Evolutionary conservation across 2,888 invertebrate species (phyloP), one percentile per base, ranked within the genome.

Genomic region (Drosophila ochracea): DNA sequence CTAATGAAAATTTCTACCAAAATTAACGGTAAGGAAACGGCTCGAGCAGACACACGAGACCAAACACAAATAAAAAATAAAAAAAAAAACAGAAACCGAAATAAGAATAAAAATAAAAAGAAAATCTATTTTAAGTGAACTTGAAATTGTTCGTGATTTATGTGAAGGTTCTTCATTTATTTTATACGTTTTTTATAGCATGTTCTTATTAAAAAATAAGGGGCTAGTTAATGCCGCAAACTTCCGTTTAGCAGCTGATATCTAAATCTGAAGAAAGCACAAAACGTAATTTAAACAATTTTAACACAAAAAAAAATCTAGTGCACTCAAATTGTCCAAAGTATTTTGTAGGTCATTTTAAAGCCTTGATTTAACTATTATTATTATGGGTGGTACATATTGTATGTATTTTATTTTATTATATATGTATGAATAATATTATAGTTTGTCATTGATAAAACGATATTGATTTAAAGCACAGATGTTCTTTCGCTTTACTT

Each of bases 1-100:
- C 83, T 74, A 88, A 88, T 88, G 88, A 88, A 84, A 85, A 73
- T 80, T 78, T 80, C 78, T 35, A 71, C 74, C 68, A 73, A 69
- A 67, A 78, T 80, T 83, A 84, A 86, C 89, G 82, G 84, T 69
- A 71, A 61, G 71, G 60, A 79, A 84, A 84, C 73, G 76, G 76
- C 53, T 59, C 7, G 25, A 63, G 59, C 54, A 58, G 21, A 41
- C 43, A 33, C 31, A 37, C 37, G 31, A 54, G 54, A 59, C 47
- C 30, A 50, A 33, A 47, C 9, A 9, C 25, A 47, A 25, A 25
- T 13, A 30, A 7, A 30, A 28, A 28, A 25, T 7, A 25, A 25
- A 13, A 52, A 30, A 30, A n/a, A n/a, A n/a, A 13, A 25, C 6
- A 55, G 11, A 37, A 28, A 13, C 37, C 37, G 25, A 54, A 35